Evolutionary conservation across 2,888 invertebrate genomes (phyloP).

Genomic region (Deroplatys truncata): DNA sequence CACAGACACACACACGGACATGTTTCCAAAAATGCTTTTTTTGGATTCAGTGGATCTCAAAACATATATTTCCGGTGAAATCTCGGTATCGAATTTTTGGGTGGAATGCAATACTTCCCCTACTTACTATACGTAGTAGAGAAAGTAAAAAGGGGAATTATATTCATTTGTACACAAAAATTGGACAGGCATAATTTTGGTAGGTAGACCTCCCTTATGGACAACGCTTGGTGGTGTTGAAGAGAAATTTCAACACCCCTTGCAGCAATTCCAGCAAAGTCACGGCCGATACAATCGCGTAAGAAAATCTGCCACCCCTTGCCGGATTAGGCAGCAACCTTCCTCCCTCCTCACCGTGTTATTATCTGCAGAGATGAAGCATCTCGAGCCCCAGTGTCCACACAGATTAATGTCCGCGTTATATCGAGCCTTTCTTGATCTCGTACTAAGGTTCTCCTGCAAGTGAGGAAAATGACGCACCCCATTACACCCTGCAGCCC

Average conservation of each 20-base stretch:
- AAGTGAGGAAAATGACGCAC: not conserved
- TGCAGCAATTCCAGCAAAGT: not conserved
- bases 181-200: too few species aligned
- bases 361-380: slow-evolving; percentile 11
- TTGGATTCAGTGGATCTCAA: too few species aligned
- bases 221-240: not conserved
- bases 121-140: too few species aligned
- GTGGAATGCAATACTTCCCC: too few species aligned
- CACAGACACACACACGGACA: too few species aligned
- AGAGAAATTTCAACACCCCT: not conserved
- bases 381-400: slow-evolving; percentile 14
- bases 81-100: too few species aligned
- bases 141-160: too few species aligned
- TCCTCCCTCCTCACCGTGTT: not conserved
- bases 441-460: not conserved
- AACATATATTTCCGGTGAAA: too few species aligned
- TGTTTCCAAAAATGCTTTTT: too few species aligned
- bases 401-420: slow-evolving; percentile 3
- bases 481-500: not conserved
- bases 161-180: too few species aligned
- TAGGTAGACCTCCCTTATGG: too few species aligned
- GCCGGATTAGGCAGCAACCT: not conserved
- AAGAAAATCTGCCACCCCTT: not conserved
- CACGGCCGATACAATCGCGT: not conserved
- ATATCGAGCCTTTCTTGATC: not conserved